Evolutionary conservation across 1,140 invertebrate genomes (phyloP), one percentile per base, ranked within the genome.

Genomic region (Nymphalis io): DNA sequence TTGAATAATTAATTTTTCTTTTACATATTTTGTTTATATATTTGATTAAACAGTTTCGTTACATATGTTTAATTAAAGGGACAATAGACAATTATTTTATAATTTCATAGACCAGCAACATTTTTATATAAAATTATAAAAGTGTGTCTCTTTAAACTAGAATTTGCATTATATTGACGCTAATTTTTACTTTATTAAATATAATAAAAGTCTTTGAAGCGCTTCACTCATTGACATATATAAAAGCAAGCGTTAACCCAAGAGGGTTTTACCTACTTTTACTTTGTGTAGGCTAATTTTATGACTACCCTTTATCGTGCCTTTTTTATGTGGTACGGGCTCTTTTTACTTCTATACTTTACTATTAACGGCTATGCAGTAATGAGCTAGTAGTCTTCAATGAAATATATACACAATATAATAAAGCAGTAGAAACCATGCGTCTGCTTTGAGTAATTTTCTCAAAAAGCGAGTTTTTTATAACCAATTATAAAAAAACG

Each of bases 241-340:
- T 60, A 46, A 59, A 65, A 58, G 53, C 40, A 55, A 33, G 38
- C 42, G 42, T 16, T 33, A 23, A 48, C 27, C 40, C 55, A 70
- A 70, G 53, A 70, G 55, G 39, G 63, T 64, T 65, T 65, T 70
- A 65, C 57, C 61, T 64, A 60, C 68, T 60, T 59, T 46, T 33
- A 63, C 44, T 46, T 66, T 66, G 40, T 59, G 55, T 57, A n/a
- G 51, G 57, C 62, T 44, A 64, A 70, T 70, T 70, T 64, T 70
- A 70, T 64, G 60, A 51, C 68, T 42, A 60, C 18, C 55, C 68
- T 51, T 70, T 40, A 63, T 57, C 53, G 38, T 60, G 44, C n/a
- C 53, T 64, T 64, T n/a, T 69, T 64, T 62, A 70, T 70, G 40
- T 39, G 60, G 55, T 64, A 64, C 46, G 60, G 68, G 33, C 15